These are phyloP conservation scores for Stictocephala bisonia DNA, from an alignment of 2,888 invertebrate genomes.

Conservation along the genomic window DNA sequence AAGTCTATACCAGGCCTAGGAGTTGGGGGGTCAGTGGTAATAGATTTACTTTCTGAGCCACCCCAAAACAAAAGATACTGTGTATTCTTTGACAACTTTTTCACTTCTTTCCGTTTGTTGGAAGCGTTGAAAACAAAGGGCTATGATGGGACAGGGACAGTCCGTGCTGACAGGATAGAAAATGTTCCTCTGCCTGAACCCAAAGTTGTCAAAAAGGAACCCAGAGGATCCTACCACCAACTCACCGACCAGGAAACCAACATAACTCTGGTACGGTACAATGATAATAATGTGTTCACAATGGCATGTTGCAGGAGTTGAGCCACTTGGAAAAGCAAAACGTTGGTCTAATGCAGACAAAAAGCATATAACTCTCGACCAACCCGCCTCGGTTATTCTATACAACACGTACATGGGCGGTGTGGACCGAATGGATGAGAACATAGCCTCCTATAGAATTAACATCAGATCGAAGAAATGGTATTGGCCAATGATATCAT, in stretches of 20 bases:
- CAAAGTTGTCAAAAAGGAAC: slow-evolving; percentile 23
- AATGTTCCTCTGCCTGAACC: slow-evolving; percentile 22
- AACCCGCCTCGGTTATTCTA: slow-evolving; percentile 2
- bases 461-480: slow-evolving; percentile 55
- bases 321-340: slow-evolving; percentile 29
- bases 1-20: not conserved
- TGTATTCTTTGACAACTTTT: slow-evolving; percentile 1
- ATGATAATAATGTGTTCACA: slow-evolving; percentile 29
- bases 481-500: slow-evolving; percentile 50
- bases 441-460: slow-evolving; percentile 56
- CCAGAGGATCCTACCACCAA: slow-evolving; percentile 29
- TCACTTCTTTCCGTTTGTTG: slow-evolving; percentile 11
- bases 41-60: not conserved
- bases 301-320: slow-evolving; percentile 34
- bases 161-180: slow-evolving; percentile 14
- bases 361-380: not conserved
- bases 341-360: slow-evolving; percentile 25
- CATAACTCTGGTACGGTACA: slow-evolving; percentile 15
- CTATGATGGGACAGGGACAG: slow-evolving; percentile 13
- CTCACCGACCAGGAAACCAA: slow-evolving; percentile 27
- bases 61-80: slow-evolving; percentile 6
- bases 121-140: slow-evolving; percentile 15
- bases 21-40: slow-evolving; percentile 5
- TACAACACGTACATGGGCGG: slow-evolving; percentile 54
- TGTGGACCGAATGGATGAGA: slow-evolving; percentile 58